Conservation (phyloP, 2,888 invertebrate species). For the Phengaris alcon region DNA sequence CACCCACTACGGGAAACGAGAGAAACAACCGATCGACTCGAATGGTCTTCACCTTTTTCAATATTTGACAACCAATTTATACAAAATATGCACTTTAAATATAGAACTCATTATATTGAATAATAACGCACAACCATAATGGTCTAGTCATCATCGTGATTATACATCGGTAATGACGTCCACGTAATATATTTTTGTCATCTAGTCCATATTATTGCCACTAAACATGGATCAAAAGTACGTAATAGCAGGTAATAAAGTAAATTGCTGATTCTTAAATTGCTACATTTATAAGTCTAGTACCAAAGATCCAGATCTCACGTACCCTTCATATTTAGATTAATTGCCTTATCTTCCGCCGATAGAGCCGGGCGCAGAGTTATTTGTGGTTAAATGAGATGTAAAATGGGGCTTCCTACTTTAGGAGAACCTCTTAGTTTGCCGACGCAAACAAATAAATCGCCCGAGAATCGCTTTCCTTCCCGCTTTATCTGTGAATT, state of each 20-base stretch:
- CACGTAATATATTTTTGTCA: too few species aligned
- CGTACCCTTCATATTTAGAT: slow-evolving; percentile 31
- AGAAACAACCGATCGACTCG: too few species aligned
- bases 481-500: slow-evolving; percentile 36
- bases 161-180: too few species aligned
- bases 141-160: too few species aligned
- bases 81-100: too few species aligned
- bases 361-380: slow-evolving; percentile 33
- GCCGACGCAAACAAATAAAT: slow-evolving; percentile 58
- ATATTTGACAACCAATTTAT: too few species aligned
- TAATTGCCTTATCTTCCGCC: slow-evolving; percentile 25
- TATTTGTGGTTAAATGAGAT: slow-evolving; percentile 56
- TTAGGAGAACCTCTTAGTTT: slow-evolving; percentile 55
- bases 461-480: slow-evolving; percentile 47
- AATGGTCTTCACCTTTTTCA: too few species aligned
- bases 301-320: slow-evolving; percentile 32
- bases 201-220: background rate
- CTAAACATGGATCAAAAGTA: background rate
- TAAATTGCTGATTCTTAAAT: background rate
- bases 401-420: slow-evolving; percentile 59
- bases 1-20: too few species aligned
- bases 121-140: too few species aligned
- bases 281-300: background rate
- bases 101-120: too few species aligned
- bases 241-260: background rate